phyloP scores from a whole-genome alignment of 2,888 invertebrate genomes.

The Nomada hirtipes region DNA sequence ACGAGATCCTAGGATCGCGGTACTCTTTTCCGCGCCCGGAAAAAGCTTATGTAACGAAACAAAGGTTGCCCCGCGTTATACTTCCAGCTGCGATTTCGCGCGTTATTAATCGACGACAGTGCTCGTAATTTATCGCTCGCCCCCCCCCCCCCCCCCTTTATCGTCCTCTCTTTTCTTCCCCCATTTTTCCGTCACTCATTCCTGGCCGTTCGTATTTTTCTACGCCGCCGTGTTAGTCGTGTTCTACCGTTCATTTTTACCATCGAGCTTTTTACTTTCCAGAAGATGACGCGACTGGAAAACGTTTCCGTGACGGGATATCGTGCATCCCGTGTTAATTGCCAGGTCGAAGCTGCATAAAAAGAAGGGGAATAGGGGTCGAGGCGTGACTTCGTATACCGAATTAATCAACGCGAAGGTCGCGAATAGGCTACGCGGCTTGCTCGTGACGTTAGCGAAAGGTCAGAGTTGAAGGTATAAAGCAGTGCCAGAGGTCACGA shows the following conservation, averaged over 20 bases:
- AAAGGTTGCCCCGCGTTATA: conserved; percentile 15
- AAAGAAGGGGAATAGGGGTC: neutral
- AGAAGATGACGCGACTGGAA: conserved; percentile 27
- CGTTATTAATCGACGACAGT: conserved; percentile 70
- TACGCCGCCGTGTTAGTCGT: neutral
- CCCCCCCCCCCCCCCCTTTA: conserved; percentile 58
- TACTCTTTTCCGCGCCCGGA: no score
- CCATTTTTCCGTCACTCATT: conserved; percentile 22
- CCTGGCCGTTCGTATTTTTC: conserved; percentile 27
- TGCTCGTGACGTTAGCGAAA: conserved; percentile 57
- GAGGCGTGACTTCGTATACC: conserved; percentile 57
- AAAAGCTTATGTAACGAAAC: no score
- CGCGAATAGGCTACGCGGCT: conserved; percentile 17
- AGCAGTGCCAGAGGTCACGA: conserved; percentile 60
- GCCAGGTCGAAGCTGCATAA: neutral
- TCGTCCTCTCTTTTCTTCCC: conserved; percentile 27
- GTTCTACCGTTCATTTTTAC: conserved; percentile 6
- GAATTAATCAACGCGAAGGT: conserved; percentile 22
- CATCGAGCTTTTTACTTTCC: conserved; percentile 11
- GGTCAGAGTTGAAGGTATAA: conserved; percentile 69
- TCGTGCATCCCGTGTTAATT: neutral
- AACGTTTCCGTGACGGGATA: conserved; percentile 11
- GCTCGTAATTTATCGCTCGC: conserved; percentile 64
- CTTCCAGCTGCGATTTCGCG: conserved; percentile 64
- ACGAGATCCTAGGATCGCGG: conserved; percentile 21